phyloP scores from a whole-genome alignment of 2,797 vertebrate species.

The Dicrostonyx torquatus region DNA sequence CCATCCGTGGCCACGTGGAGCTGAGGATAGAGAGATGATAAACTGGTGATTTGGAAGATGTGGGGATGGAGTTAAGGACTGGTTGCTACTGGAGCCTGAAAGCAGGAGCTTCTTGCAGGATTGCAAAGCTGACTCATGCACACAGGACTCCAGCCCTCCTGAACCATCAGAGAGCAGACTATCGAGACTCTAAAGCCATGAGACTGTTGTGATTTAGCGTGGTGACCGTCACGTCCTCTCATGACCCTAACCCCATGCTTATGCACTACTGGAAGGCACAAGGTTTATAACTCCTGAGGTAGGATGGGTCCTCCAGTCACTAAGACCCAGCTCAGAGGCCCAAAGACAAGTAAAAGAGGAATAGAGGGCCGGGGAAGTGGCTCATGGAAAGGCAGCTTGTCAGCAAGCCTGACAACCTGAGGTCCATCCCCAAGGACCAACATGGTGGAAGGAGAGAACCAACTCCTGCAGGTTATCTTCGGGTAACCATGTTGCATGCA shows the following conservation, averaged over 20 bases:
- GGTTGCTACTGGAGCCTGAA: background rate
- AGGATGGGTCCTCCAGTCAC: background rate
- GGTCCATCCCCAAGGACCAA: background rate
- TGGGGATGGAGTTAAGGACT: accelerated
- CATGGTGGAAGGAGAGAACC: background rate
- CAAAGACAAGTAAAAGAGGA: background rate
- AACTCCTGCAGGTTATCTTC: background rate
- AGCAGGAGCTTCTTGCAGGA: background rate
- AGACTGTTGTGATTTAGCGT: background rate
- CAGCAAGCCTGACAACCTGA: background rate
- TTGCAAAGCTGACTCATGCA: background rate
- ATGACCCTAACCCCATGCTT: background rate
- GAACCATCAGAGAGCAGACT: background rate
- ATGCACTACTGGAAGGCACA: background rate
- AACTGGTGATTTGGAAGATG: accelerated
- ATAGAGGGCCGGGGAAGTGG: too few relatives aligned
- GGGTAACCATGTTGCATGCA: too few relatives aligned
- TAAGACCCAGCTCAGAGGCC: background rate
- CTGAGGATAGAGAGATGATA: background rate
- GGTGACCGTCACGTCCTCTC: background rate
- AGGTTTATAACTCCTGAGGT: background rate
- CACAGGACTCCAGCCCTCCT: background rate
- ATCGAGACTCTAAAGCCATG: background rate
- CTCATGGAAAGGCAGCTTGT: background rate
- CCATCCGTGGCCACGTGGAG: background rate